phyloP scores from a whole-genome alignment of 2,797 vertebrate species.

The Ptychadena robeensis region DNA sequence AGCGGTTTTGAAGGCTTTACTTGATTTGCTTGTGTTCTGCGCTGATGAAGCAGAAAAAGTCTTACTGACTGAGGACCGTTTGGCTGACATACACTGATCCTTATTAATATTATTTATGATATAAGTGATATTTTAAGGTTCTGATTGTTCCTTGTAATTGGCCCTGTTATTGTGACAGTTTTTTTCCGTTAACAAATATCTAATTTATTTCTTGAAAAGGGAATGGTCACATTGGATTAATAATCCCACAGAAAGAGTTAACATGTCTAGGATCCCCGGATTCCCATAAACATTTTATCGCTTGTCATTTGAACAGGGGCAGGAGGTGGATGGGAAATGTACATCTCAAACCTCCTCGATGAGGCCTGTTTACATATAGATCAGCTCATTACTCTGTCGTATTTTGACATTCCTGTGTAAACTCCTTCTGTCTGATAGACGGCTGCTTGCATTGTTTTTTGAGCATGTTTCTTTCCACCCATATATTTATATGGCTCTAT shows the following conservation, averaged over 20 bases:
- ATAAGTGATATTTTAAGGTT: not conserved
- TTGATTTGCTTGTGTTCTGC: not conserved
- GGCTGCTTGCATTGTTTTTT: slow-evolving; percentile 56
- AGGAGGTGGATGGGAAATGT: slow-evolving; percentile 50
- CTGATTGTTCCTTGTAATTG: not conserved
- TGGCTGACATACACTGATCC: not conserved
- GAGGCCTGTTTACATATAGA: slow-evolving; percentile 58
- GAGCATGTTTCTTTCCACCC: slow-evolving; percentile 12
- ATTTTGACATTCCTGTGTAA: slow-evolving; percentile 60
- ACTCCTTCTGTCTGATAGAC: slow-evolving; percentile 59
- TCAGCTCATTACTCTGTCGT: slow-evolving; percentile 56
- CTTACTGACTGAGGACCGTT: not conserved
- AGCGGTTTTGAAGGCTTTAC: not conserved
- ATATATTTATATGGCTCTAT: slow-evolving; percentile 31
- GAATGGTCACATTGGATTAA: not conserved
- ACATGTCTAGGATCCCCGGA: slow-evolving; percentile 26
- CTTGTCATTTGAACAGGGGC: slow-evolving; percentile 40
- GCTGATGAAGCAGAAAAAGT: not conserved
- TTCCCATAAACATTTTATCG: slow-evolving; percentile 51
- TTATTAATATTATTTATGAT: not conserved
- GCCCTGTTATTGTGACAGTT: not conserved
- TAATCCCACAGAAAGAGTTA: slow-evolving; percentile 22
- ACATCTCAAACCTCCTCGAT: slow-evolving; percentile 38
- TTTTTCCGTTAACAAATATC: not conserved
- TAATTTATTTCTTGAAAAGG: not conserved